phyloP scores from a whole-genome alignment of 2,113 vertebrate genomes.

The Amblyopsis rosae region DNA sequence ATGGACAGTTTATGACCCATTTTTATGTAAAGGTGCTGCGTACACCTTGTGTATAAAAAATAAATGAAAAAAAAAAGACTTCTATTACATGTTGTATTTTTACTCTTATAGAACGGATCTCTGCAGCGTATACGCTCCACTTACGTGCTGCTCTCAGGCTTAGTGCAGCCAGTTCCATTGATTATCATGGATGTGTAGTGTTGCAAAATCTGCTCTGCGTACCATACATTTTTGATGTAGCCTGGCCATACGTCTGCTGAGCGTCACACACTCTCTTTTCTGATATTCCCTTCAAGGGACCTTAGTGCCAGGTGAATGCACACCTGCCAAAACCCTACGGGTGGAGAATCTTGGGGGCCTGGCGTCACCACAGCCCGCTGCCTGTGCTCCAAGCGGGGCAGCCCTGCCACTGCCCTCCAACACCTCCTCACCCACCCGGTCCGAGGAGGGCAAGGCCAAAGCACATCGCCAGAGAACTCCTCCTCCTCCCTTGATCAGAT shows the following conservation, averaged over 20 bases:
- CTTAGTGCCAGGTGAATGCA: constrained; percentile 57
- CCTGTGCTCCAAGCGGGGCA: constrained; percentile 82
- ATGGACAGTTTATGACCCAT: no score
- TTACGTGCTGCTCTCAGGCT: no score
- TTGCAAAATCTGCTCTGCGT: not conserved
- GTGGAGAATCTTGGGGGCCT: constrained; percentile 49
- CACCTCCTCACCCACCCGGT: constrained; percentile 70
- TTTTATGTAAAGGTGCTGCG: no score
- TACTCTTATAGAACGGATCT: not conserved
- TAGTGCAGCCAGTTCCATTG: no score
- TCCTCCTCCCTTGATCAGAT: constrained; percentile 76
- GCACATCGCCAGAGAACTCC: constrained; percentile 64
- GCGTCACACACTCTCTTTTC: not conserved
- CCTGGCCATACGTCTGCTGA: not conserved
- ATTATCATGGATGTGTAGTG: not conserved
- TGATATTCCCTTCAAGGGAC: constrained; percentile 33
- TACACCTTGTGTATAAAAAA: no score
- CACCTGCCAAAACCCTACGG: constrained; percentile 80
- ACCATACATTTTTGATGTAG: not conserved
- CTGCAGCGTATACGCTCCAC: no score
- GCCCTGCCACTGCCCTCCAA: constrained; percentile 85
- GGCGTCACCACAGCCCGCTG: constrained; percentile 81
- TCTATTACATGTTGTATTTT: no score
- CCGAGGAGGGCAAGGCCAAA: constrained; percentile 17
- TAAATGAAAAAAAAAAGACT: no score